Evolutionary conservation across 2,113 vertebrate species (phyloP), one percentile per base, ranked within the genome.

Genomic region (Trogon surrucura): DNA sequence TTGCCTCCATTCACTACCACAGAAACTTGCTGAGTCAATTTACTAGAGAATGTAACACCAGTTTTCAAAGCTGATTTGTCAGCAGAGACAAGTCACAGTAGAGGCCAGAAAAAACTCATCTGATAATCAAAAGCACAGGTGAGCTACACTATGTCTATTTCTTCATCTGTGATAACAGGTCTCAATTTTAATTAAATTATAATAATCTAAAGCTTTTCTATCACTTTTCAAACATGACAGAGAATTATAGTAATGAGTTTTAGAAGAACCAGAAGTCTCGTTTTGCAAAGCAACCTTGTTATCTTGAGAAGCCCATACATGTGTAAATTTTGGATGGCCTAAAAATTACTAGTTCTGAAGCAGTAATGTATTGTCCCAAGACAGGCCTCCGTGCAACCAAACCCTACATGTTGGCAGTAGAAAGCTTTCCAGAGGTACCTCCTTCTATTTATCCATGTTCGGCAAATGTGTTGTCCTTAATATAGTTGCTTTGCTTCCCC

Each of bases 31-130:
- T 17, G 32, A 88, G 18, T 34, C 30, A 26, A 74, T 25, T 44
- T 32, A 53, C 20, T 36, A 38, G 10, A 47, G 41, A 61, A 10
- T 1, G 0, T 17, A 81, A 79, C 0, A 5, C 4, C 32, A 53
- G 14, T 67, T 67, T 82, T 57, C 53, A 92, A 62, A 54, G 44
- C 25, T 67, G 20, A 75, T 82, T 53, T 85, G 19, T 34, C 61
- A 82, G 47, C 10, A 78, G 32, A 50, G 27, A 72, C 6, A 20
- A 62, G 36, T 82, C 14, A 58, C 8, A 48, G 23, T 67, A 36
- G 45, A 84, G 41, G 16, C 32, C 12, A 79, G 9, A 92, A 82
- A 20, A 64, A 65, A 72, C 38, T 56, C 1, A 92, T 20, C 25
- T 32, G 22, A 62, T 16, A 36, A 29, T 13, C 56, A 82, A 88